phyloP scores from a whole-genome alignment of 2,113 vertebrate species.

The Pungitius pungitius region DNA sequence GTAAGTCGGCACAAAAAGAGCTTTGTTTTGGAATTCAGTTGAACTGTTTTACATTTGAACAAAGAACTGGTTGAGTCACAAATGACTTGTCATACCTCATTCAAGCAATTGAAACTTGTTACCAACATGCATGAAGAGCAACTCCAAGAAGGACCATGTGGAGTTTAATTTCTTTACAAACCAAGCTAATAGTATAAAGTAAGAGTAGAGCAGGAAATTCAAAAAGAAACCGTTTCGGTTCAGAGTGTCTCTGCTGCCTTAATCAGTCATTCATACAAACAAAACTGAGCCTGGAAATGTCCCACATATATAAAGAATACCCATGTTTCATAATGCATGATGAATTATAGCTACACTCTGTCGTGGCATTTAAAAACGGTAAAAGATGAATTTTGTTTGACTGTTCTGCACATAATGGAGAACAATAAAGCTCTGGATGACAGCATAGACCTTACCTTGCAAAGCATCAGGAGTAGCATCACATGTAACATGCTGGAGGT shows the following conservation, averaged over 20 bases:
- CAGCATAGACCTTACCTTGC: constrained; percentile 87
- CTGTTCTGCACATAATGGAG: constrained; percentile 2
- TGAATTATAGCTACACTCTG: constrained; percentile 29
- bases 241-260: neutral
- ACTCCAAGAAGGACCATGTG: constrained; percentile 3
- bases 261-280: constrained; percentile 42
- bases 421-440: neutral
- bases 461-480: constrained; percentile 93
- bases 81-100: neutral
- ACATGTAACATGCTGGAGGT: constrained; percentile 87
- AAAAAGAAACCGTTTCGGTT: neutral
- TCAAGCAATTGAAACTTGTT: constrained; percentile 37
- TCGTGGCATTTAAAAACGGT: constrained; percentile 16
- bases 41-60: neutral
- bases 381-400: constrained; percentile 33
- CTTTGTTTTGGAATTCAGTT: neutral
- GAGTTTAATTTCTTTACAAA: constrained; percentile 6
- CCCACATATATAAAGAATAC: constrained; percentile 44
- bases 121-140: constrained; percentile 20
- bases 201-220: constrained; percentile 1
- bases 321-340: constrained; percentile 12
- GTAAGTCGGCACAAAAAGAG: neutral
- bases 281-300: constrained; percentile 42
- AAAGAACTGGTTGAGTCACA: neutral
- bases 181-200: neutral